Conservation (phyloP, 2,113 vertebrate genomes). For the Turdus rufiventris region DNA sequence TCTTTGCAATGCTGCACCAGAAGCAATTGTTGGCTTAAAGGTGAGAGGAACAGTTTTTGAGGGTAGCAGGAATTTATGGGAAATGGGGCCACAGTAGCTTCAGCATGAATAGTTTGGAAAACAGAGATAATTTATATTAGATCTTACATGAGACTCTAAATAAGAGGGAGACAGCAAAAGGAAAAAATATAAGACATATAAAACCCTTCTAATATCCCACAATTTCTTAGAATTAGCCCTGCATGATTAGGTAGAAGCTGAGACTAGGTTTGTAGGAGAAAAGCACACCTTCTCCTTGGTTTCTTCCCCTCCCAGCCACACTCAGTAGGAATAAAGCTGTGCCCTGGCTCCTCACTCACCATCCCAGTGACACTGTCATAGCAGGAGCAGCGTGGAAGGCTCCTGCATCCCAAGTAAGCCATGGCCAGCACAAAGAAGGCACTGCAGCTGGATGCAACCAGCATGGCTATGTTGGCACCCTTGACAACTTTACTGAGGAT, state of each 20-base stretch:
- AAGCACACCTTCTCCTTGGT: background rate
- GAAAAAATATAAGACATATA: background rate
- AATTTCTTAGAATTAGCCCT: background rate
- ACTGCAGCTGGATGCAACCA: slow-evolving; percentile 71
- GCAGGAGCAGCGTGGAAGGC: slow-evolving; percentile 81
- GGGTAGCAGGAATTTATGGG: background rate
- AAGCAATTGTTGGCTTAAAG: background rate
- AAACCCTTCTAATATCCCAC: background rate
- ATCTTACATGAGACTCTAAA: background rate
- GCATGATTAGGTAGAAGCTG: background rate
- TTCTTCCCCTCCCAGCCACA: background rate
- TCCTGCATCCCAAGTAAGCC: slow-evolving; percentile 74
- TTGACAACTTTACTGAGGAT: slow-evolving; percentile 78
- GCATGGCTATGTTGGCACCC: slow-evolving; percentile 78
- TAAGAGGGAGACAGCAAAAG: background rate
- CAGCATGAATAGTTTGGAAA: background rate
- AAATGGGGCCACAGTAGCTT: background rate
- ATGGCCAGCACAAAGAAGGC: slow-evolving; percentile 68
- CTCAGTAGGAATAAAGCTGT: background rate
- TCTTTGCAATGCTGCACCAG: background rate
- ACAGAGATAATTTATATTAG: background rate
- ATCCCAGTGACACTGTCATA: slow-evolving; percentile 83
- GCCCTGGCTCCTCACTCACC: slow-evolving; percentile 63
- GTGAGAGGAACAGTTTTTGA: background rate
- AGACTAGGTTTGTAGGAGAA: background rate